Evolutionary conservation across 2,797 vertebrate genomes (phyloP).

Genomic region (Neostethus bicornis): DNA sequence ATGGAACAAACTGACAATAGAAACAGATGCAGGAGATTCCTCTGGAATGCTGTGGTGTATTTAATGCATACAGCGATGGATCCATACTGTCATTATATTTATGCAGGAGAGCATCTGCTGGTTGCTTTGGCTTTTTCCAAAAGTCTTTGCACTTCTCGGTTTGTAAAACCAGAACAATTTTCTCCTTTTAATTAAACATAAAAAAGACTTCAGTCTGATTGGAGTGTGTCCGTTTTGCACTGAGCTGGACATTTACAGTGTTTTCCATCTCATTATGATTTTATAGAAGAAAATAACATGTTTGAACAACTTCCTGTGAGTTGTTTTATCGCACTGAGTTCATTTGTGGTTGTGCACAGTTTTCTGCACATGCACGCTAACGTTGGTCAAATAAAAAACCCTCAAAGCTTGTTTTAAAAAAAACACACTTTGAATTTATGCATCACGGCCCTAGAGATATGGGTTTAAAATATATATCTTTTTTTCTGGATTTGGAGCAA

Average conservation of each 20-base stretch:
- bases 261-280: conserved; percentile 9
- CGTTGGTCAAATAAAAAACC: conserved; percentile 18
- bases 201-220: conserved; percentile 11
- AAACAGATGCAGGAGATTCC: conserved; percentile 46
- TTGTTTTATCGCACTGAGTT: neutral
- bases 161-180: conserved; percentile 3
- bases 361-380: conserved; percentile 24
- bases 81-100: conserved; percentile 11
- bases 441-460: conserved; percentile 32
- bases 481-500: conserved; percentile 23
- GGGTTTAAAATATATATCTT: conserved; percentile 24
- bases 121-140: conserved; percentile 10
- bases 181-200: neutral
- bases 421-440: conserved; percentile 13
- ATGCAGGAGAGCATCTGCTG: conserved; percentile 31
- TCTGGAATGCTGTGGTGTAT: neutral
- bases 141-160: conserved; percentile 8
- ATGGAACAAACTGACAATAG: conserved; percentile 41
- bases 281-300: conserved; percentile 13
- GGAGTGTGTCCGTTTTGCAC: neutral
- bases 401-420: conserved; percentile 28
- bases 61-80: conserved; percentile 17
- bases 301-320: conserved; percentile 20
- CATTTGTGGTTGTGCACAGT: conserved; percentile 7
- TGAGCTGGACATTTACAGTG: conserved; percentile 9